Base-by-base conservation (phyloP, 2,888 invertebrate species). In the Zaprionus obscuricornis region DNA sequence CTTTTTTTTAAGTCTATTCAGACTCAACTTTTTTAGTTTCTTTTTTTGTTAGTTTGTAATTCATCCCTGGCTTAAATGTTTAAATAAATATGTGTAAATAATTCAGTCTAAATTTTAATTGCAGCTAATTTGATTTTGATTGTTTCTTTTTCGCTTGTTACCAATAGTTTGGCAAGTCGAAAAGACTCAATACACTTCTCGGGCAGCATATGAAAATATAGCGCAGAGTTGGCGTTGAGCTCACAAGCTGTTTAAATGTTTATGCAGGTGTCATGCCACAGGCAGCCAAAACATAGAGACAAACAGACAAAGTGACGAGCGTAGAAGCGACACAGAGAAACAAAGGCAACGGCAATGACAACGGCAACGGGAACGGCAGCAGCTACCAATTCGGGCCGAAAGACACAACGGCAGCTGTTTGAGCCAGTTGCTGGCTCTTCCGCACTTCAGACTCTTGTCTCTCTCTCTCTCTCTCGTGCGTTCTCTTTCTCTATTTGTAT, bases 221-320 rank as follows among this genome's bases (percentile, higher is more conserved):
- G 52, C 20, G 42, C 66, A 79, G 49, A 56, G 34, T 55, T 54
- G 49, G 20, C 36, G 29, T 33, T 22, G 60, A 52, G 39, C 52
- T 43, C 39, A 49, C 74, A 86, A 82, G 87, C 82, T 84, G 85
- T 65, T 72, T 24, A 70, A 86, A 87, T 85, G 66, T 85, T 86
- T 86, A 52, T 71, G 71, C 85, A 85, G 87, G 83, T 85, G 85
- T 81, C 62, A 57, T 45, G 55, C 62, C 71, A 73, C 57, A 65
- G 66, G 49, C 62, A 64, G 60, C 39, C 54, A 22, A 26, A 42
- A 39, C 73, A 26, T 5, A 13, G 14, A 43, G 36, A 52, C 42
- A n/a, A 13, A 17, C 14, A 34, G 33, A 3, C 5, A 2, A 34
- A 16, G 3, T 17, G 17, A 7, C 10, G n/a, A 18, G 13, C 3